These are phyloP conservation scores for Brenthis hecate DNA, from an alignment of 2,888 invertebrate genomes.

Conservation along the genomic window DNA sequence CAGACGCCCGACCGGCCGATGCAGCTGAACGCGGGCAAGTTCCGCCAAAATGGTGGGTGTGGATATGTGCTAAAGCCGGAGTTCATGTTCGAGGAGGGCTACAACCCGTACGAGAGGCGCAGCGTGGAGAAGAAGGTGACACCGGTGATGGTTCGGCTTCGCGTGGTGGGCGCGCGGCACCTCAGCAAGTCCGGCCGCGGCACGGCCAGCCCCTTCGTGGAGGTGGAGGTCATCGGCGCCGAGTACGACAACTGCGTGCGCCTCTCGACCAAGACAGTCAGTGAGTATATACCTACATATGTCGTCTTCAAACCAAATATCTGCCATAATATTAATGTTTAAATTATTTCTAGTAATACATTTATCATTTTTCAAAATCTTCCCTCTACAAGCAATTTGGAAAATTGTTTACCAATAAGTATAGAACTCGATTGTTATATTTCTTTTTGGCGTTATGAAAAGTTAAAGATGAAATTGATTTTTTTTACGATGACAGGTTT, in stretches of 20 bases:
- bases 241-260: constrained; percentile 93
- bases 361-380: too few relatives aligned
- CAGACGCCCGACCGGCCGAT: constrained; percentile 97
- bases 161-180: constrained; percentile 95
- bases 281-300: constrained; percentile 76
- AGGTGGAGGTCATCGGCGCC: constrained; percentile 94
- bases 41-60: constrained; percentile 94
- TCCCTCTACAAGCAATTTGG: too few relatives aligned
- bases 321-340: too few relatives aligned
- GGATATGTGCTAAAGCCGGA: constrained; percentile 96
- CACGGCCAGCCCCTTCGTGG: constrained; percentile 94
- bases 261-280: constrained; percentile 91
- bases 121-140: constrained; percentile 69
- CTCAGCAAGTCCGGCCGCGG: constrained; percentile 92
- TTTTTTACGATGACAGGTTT: too few relatives aligned
- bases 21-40: constrained; percentile 97
- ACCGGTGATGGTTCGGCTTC: constrained; percentile 85
- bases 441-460: too few relatives aligned
- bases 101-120: constrained; percentile 88
- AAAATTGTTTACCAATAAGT: too few relatives aligned
- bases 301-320: too few relatives aligned
- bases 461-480: too few relatives aligned
- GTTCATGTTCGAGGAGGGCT: constrained; percentile 91
- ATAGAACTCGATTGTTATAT: too few relatives aligned
- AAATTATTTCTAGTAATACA: too few relatives aligned